A percentile compares a stretch with the other conserved stretches of the same genome.
Evolutionary conservation across 2,888 invertebrate species (phyloP).

Genomic region (Drosophila testacea): DNA sequence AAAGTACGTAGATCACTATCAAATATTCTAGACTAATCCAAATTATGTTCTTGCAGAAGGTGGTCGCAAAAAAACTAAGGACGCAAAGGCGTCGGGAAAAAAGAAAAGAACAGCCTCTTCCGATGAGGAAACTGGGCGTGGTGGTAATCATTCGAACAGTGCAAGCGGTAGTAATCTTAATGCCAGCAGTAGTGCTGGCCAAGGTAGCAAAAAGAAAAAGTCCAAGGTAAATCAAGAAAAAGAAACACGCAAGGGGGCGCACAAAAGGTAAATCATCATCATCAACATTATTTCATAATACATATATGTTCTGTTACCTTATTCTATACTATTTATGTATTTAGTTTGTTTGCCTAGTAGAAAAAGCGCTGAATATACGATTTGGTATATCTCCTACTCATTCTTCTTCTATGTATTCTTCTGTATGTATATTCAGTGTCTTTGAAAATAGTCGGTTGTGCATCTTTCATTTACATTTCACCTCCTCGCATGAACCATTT

Average conservation of each 20-base stretch:
- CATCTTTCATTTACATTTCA: slow-evolving; percentile 57
- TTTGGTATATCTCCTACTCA: background rate
- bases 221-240: slow-evolving; percentile 86
- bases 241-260: slow-evolving; percentile 85
- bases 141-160: slow-evolving; percentile 56
- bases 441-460: slow-evolving; percentile 13
- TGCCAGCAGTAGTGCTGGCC: slow-evolving; percentile 75
- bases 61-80: slow-evolving; percentile 90
- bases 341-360: slow-evolving; percentile 44
- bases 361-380: slow-evolving; percentile 16
- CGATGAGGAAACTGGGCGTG: slow-evolving; percentile 82
- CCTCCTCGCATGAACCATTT: slow-evolving; percentile 44
- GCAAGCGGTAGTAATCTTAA: slow-evolving; percentile 54
- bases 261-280: slow-evolving; percentile 85
- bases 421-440: slow-evolving; percentile 18
- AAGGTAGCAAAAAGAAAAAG: slow-evolving; percentile 86
- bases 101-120: slow-evolving; percentile 87
- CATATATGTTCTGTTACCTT: slow-evolving; percentile 26
- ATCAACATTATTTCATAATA: slow-evolving; percentile 42
- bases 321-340: slow-evolving; percentile 9
- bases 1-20: slow-evolving; percentile 85
- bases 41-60: slow-evolving; percentile 86
- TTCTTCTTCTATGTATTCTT: background rate
- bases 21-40: background rate
- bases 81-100: slow-evolving; percentile 87